Conservation (phyloP, 2,797 vertebrate genomes). For the Phalanger gymnotis region DNA sequence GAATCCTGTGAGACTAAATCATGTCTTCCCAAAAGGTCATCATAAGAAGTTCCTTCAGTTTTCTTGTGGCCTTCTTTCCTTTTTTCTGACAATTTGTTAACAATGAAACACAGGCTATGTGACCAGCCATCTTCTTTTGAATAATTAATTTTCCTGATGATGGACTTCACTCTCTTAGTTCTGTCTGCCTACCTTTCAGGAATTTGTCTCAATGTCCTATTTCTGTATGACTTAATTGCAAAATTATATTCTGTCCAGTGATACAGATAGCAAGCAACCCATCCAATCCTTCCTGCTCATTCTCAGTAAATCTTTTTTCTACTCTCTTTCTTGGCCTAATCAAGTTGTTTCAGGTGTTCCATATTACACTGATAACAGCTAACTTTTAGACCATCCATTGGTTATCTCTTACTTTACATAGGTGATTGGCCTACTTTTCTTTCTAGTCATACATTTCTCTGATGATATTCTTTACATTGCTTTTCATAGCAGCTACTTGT, state of each 20-base stretch:
- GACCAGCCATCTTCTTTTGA: background rate
- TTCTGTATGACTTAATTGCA: background rate
- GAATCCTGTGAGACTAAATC: background rate
- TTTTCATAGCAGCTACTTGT: background rate
- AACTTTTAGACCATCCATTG: background rate
- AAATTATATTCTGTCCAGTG: background rate
- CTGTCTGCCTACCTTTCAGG: background rate
- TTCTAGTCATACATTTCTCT: background rate
- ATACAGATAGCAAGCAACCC: background rate
- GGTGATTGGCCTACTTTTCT: background rate
- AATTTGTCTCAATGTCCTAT: background rate
- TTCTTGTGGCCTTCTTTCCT: background rate
- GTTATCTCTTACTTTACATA: background rate
- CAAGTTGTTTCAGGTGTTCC: background rate
- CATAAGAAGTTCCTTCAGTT: background rate
- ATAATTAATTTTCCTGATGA: background rate
- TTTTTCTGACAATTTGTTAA: background rate
- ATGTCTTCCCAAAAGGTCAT: background rate
- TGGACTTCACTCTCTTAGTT: background rate
- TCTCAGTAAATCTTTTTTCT: background rate
- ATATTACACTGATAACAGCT: background rate
- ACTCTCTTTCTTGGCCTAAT: background rate
- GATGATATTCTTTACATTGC: background rate
- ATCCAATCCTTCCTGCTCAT: background rate
- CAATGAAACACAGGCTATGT: background rate